Evolutionary conservation across 1,140 invertebrate species (phyloP), one percentile per base, ranked within the genome.

Genomic region (Araneus ventricosus): DNA sequence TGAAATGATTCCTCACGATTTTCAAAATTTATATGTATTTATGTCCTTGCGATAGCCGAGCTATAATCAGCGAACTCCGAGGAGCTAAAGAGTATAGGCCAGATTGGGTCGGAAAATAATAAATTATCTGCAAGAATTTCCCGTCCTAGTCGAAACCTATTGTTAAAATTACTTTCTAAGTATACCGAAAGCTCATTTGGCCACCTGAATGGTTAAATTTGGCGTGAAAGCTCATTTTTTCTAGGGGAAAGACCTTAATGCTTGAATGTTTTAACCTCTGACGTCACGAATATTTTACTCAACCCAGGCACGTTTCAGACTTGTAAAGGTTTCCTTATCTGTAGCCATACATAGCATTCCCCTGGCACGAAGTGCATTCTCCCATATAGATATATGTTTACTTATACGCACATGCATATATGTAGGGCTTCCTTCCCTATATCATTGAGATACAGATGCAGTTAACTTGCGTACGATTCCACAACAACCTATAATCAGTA

Each of bases 401-500:
- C 27, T 84, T 52, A 24, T 52, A 7, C 27, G 24, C n/a, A 4
- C 80, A 27, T 45, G 24, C 41, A 45, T 52, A 82, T 27, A 52
- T 45, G 41, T 14, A 24, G 41, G n/a, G 52, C 39, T 88, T 70
- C n/a, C 24, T 61, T 30, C 59, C 86, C 34, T 41, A 22, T 70
- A 67, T 24, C 59, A 39, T 10, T 22, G 61, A 67, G 59, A 88
- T 88, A 88, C 86, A 75, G 14, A 37, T 75, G 37, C 37, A 59
- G 79, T 41, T 52, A 37, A 59, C 45, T 75, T 82, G 10, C 34
- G 75, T 59, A 30, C 37, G 39, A 82, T 82, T 90, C 75, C 20
- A 14, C 75, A 45, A 61, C 88, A 90, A 90, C 75, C 88, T 90
- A 90, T 90, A 86, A 92, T 92, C 90, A 86, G 80, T 92, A 92